These are phyloP conservation scores for Hycleus cichorii DNA, from an alignment of 1,140 invertebrate genomes.

Conservation along the genomic window DNA sequence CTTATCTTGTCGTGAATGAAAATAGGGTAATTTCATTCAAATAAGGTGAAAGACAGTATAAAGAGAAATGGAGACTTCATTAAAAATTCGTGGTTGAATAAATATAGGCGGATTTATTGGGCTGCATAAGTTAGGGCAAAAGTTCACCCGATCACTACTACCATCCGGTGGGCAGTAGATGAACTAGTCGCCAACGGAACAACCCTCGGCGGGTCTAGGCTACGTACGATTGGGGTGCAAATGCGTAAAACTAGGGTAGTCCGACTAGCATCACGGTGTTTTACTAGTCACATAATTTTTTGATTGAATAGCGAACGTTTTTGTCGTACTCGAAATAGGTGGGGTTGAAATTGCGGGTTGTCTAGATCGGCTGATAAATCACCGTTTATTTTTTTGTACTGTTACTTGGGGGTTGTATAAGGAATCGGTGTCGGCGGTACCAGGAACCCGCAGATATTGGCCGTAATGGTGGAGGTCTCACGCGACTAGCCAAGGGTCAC, in stretches of 20 bases:
- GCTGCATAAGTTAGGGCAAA: conserved; percentile 16
- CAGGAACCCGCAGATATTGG: conserved; percentile 4
- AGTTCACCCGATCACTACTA: conserved; percentile 22
- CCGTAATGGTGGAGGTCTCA: conserved; percentile 1
- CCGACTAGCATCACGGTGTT: no score
- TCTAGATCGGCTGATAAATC: no score
- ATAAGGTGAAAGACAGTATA: background rate
- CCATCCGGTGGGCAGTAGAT: conserved; percentile 27
- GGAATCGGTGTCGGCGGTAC: conserved; percentile 14
- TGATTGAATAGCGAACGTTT: no score
- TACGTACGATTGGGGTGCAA: conserved; percentile 1
- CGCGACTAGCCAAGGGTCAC: conserved; percentile 15
- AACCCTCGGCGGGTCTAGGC: background rate
- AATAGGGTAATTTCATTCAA: background rate
- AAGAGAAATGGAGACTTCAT: background rate
- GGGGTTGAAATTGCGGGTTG: no score
- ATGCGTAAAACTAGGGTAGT: conserved; percentile 7
- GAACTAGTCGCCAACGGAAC: conserved; percentile 13
- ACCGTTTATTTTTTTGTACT: no score
- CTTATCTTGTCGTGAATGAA: background rate
- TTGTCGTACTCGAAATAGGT: no score
- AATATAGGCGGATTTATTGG: background rate
- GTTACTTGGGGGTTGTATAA: background rate
- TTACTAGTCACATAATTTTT: no score
- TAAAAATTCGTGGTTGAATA: background rate